phyloP scores from a whole-genome alignment of 1,140 invertebrate species.

The Luehdorfia chinensis region DNA sequence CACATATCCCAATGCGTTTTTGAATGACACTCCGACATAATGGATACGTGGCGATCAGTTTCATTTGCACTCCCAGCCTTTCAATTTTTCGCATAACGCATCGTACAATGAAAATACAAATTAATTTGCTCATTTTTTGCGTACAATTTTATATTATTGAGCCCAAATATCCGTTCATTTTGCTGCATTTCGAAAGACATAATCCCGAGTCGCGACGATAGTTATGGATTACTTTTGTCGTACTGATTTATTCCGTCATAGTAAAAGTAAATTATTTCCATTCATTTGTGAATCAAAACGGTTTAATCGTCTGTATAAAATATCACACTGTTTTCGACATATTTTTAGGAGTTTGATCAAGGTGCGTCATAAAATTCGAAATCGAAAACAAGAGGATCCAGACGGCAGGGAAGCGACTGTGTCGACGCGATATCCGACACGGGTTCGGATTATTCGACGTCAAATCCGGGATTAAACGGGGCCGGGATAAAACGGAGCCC shows the following conservation, averaged over 20 bases:
- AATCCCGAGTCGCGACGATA: conserved; percentile 66
- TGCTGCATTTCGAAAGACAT: conserved; percentile 55
- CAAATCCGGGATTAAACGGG: conserved; percentile 74
- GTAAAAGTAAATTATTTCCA: conserved; percentile 61
- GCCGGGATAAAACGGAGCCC: conserved; percentile 56
- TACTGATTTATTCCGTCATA: conserved; percentile 6
- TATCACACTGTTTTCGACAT: conserved; percentile 35
- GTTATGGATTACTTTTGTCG: conserved; percentile 65
- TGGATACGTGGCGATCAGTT: conserved; percentile 62
- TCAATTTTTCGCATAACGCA: conserved; percentile 75
- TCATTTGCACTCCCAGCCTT: conserved; percentile 53
- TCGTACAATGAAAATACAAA: conserved; percentile 71
- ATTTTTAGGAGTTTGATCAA: conserved; percentile 43
- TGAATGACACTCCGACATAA: conserved; percentile 53
- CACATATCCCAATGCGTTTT: conserved; percentile 27
- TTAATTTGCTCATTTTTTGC: conserved; percentile 76
- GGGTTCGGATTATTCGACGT: conserved; percentile 76
- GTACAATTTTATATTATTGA: conserved; percentile 73
- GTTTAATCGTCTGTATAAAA: conserved; percentile 25
- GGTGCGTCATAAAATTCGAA: conserved; percentile 48
- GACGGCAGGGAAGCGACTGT: conserved; percentile 53
- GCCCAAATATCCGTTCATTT: conserved; percentile 62
- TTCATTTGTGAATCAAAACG: conserved; percentile 42
- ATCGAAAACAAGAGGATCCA: conserved; percentile 66
- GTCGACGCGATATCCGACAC: conserved; percentile 74